phyloP scores from a whole-genome alignment of 1,140 invertebrate genomes.

The Meloidogyne exigua region DNA sequence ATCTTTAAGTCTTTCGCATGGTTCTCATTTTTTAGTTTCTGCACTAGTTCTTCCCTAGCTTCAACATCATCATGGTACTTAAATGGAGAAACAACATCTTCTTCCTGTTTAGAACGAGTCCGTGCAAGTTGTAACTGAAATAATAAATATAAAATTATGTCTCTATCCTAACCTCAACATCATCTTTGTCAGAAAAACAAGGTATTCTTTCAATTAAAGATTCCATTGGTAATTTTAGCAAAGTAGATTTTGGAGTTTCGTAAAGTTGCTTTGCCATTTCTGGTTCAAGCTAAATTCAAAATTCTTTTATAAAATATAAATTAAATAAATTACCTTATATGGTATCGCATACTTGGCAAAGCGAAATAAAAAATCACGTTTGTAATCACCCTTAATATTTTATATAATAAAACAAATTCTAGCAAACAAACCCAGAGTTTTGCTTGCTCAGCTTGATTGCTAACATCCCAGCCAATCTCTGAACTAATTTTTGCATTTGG shows the following conservation, averaged over 20 bases:
- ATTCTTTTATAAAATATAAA: background rate
- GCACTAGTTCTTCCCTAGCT: background rate
- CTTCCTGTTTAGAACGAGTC: conserved; percentile 25
- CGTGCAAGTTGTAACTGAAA: conserved; percentile 13
- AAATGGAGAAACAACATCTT: conserved; percentile 11
- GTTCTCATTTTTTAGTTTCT: background rate
- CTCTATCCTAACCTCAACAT: background rate
- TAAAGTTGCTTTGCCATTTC: conserved; percentile 1
- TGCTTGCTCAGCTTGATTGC: conserved; percentile 20
- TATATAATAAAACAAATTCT: background rate
- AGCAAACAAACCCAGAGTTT: conserved; percentile 12
- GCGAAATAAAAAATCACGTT: conserved; percentile 24
- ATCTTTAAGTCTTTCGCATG: background rate
- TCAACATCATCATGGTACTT: conserved; percentile 24
- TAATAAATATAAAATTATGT: background rate
- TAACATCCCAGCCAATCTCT: conserved; percentile 16
- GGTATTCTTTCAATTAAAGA: background rate
- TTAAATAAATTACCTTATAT: conserved; percentile 7
- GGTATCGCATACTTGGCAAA: conserved; percentile 22
- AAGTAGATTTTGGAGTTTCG: conserved; percentile 8
- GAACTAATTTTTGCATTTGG: conserved; percentile 22
- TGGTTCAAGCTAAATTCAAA: conserved; percentile 1
- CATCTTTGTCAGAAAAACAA: background rate
- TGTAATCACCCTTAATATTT: conserved; percentile 21
- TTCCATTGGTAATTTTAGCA: background rate